Evolutionary conservation across 2,797 vertebrate species (phyloP).

Genomic region (Pyrocephalus nanus): DNA sequence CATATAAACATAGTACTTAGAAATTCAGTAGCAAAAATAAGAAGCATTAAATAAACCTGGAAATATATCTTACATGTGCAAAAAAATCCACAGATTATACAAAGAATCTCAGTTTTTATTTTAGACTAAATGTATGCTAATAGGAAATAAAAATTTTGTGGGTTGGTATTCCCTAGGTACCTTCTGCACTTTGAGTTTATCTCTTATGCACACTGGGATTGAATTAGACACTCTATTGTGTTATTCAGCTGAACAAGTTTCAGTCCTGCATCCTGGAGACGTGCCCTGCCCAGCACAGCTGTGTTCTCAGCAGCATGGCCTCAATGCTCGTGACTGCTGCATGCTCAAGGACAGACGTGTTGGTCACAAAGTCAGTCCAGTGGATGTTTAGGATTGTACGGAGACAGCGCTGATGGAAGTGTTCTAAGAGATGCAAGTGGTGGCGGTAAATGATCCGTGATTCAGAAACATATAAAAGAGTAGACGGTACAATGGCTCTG

Average conservation of each 20-base stretch:
- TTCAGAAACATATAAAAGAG: no score
- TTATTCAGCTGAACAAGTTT: slow-evolving; percentile 52
- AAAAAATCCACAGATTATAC: background rate
- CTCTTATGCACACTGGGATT: background rate
- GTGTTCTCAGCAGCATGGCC: no score
- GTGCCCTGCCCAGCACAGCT: no score
- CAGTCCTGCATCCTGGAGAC: no score
- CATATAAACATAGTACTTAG: background rate
- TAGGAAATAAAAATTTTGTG: background rate
- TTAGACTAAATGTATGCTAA: background rate
- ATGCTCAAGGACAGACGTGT: no score
- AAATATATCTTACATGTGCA: background rate
- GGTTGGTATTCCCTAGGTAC: background rate
- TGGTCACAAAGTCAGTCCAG: no score
- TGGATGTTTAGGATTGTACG: no score
- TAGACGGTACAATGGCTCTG: no score
- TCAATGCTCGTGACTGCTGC: no score
- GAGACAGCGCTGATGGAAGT: no score
- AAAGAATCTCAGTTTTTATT: background rate
- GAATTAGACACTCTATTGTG: background rate
- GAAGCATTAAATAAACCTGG: background rate
- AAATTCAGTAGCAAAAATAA: background rate
- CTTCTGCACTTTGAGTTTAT: background rate
- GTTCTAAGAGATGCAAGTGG: no score
- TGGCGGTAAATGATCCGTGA: no score